Base-by-base conservation (phyloP, 2,888 invertebrate genomes). In the Seira musarum region DNA sequence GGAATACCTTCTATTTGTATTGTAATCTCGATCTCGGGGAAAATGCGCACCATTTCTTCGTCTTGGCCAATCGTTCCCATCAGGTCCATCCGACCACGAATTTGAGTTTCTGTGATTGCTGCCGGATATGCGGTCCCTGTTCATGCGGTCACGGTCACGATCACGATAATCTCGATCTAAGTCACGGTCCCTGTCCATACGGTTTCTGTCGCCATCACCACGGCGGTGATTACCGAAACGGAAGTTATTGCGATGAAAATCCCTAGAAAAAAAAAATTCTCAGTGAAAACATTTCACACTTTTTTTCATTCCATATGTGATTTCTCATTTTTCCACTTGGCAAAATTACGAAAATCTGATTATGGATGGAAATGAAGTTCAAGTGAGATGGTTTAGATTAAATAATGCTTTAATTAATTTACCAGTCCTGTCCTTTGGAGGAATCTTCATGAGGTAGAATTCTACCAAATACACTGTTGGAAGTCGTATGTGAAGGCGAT, bases 371-470 rank as follows among this genome's bases (percentile, higher is more conserved):
- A n/a, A n/a, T n/a, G n/a, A n/a, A n/a, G n/a, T n/a, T n/a, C n/a
- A n/a, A n/a, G n/a, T n/a, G n/a, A n/a, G n/a, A n/a, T n/a, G n/a
- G n/a, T n/a, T n/a, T n/a, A n/a, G n/a, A n/a, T n/a, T n/a, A n/a
- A n/a, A n/a, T n/a, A n/a, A n/a, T n/a, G n/a, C n/a, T 24, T 10
- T 15, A n/a, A 25, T 30, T 35, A 30, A 46, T 13, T 15, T 15
- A 72, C 79, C 79, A 72, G 21, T 79, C 79, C 53, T 67, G 72
- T 8, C 72, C 60, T 68, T 79, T 79, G 13, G 70, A 30, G 8
- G 79, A 24, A 22, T 84, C 84, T 30, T 80, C 79, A 3, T 79
- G 82, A n/a, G 82, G 57, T n/a, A 76, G 82, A 66, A 82, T 83
- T 30, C 85, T 60, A 10, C 78, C 64, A 65, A 65, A 83, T 21